These are phyloP conservation scores for Diloba caeruleocephala DNA, from an alignment of 2,888 invertebrate species.

Conservation along the genomic window DNA sequence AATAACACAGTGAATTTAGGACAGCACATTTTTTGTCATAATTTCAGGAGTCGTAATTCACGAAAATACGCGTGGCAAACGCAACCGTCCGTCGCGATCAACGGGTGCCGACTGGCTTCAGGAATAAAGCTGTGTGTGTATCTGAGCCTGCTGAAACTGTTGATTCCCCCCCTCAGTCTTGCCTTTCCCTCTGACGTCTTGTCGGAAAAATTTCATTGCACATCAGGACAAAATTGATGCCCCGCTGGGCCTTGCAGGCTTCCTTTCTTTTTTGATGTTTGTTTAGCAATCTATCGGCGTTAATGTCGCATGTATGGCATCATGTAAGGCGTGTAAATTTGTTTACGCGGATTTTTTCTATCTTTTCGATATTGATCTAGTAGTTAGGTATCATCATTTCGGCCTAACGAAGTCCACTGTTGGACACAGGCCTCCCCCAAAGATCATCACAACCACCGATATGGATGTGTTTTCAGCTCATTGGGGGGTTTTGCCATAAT, in stretches of 20 bases:
- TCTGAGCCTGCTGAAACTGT: constrained; percentile 61
- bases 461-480: too few species aligned
- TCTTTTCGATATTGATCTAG: neutral
- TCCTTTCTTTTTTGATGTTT: constrained; percentile 32
- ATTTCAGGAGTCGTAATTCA: constrained; percentile 48
- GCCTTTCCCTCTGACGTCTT: constrained; percentile 49
- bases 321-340: constrained; percentile 5
- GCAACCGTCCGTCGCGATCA: constrained; percentile 36
- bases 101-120: constrained; percentile 52
- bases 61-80: constrained; percentile 1
- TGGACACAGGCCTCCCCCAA: too few species aligned
- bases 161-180: constrained; percentile 48
- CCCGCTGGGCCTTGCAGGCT: constrained; percentile 23
- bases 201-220: constrained; percentile 66
- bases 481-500: too few species aligned
- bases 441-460: too few species aligned
- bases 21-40: constrained; percentile 42
- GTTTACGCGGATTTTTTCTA: neutral
- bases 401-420: too few species aligned
- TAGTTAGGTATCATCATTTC: too few species aligned
- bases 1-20: constrained; percentile 24
- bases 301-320: neutral
- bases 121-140: constrained; percentile 40
- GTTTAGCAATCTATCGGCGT: constrained; percentile 8
- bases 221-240: constrained; percentile 46